Base-by-base conservation (phyloP, 2,113 vertebrate species). In the Gnathonemus longibarbis region DNA sequence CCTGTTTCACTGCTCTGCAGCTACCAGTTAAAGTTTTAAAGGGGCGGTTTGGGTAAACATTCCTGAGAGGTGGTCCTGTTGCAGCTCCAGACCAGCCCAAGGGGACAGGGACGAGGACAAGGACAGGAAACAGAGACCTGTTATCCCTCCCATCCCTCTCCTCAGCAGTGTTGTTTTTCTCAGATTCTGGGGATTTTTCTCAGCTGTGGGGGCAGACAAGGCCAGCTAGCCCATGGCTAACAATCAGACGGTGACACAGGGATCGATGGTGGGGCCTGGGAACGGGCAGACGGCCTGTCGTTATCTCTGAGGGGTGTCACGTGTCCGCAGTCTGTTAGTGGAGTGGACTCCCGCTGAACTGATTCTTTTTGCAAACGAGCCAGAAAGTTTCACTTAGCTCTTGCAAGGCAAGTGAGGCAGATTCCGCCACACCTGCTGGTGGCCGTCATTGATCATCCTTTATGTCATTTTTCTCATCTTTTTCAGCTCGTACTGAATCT, bases 31-130 rank as follows among this genome's bases (percentile, higher is more conserved):
- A 46, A 90, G 83, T 27, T 92, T 90, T 89, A 87, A 89, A 90
- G 66, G 86, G 89, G 92, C 85, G 11, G 10, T 89, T 80, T 91
- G 70, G 85, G 90, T 84, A 93, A 91, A 70, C 92, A 92, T 84
- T 52, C 27, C 17, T 11, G 80, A 87, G 87, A 80, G 49, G 85
- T 83, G 74, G 45, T 46, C 46, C 84, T 11, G 88, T 46, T 42
- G 89, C 52, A 85, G 88, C 39, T 70, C 87, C 90, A 88, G 92
- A 90, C 89, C 88, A 91, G 84, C 85, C 92, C 92, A 45, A 84
- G 74, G 31, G 88, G 56, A 49, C 91, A 89, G 49, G 91, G 85
- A 91, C 56, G 80, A 56, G 50, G 85, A 35, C 85, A 9, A 35
- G 50, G 50, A 21, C 50, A 35, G 5, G 50, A n/a, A 50, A 77